phyloP scores from a whole-genome alignment of 2,113 vertebrate species.

The Deroptyus accipitrinus region DNA sequence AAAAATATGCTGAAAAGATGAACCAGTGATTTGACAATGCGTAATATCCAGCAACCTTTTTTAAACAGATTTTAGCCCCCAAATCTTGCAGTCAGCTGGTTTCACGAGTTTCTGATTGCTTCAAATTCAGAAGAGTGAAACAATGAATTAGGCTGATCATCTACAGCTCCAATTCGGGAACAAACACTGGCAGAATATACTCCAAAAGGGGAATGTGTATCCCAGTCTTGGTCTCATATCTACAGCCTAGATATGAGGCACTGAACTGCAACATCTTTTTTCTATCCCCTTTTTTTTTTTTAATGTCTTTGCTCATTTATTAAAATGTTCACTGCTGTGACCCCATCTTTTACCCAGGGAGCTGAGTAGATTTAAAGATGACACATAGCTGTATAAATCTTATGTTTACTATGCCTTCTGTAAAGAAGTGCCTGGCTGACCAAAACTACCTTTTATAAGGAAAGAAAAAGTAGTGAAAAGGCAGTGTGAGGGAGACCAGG shows the following conservation, averaged over 20 bases:
- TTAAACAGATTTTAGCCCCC: constrained; percentile 41
- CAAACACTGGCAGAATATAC: constrained; percentile 4
- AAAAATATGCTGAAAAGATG: not conserved
- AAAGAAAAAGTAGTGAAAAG: not conserved
- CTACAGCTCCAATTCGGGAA: not conserved
- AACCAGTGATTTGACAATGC: not conserved
- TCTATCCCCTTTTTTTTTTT: constrained; percentile 8
- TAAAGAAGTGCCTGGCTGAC: not conserved
- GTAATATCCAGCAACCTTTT: not conserved
- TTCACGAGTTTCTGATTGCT: constrained; percentile 8
- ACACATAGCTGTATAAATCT: constrained; percentile 42
- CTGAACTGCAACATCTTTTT: constrained; percentile 12
- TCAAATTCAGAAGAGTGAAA: constrained; percentile 35
- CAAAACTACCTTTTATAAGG: constrained; percentile 29
- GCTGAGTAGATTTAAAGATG: constrained; percentile 37
- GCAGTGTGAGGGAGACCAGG: not conserved
- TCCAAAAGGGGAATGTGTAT: not conserved
- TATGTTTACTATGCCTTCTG: constrained; percentile 10
- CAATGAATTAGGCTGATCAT: constrained; percentile 29
- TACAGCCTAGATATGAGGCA: not conserved
- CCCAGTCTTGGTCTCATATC: not conserved
- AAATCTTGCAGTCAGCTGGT: constrained; percentile 31
- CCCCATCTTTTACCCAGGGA: constrained; percentile 19
- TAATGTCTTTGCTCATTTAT: constrained; percentile 48
- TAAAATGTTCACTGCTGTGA: constrained; percentile 55